Percentiles rank a stretch among this genome's conserved stretches.
These are phyloP conservation scores for Torymus auratus DNA, from an alignment of 2,888 invertebrate genomes.

Conservation along the genomic window DNA sequence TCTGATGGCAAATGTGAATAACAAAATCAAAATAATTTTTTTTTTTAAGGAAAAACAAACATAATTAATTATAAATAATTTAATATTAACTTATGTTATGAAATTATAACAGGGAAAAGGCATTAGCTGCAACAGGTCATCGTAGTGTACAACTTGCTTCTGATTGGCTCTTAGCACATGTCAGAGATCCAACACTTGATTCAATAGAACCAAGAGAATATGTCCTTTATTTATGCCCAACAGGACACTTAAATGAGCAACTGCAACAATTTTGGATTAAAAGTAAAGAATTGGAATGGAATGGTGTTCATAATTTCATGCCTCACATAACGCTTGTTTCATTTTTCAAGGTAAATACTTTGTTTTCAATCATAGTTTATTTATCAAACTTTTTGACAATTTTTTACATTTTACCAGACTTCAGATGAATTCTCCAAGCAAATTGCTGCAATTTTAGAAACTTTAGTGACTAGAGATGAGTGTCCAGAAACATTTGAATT, in stretches of 20 bases:
- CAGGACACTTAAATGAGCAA: constrained; percentile 85
- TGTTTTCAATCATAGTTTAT: not conserved
- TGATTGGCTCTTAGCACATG: constrained; percentile 93
- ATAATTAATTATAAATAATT: no score
- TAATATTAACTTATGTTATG: no score
- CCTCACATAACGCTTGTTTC: constrained; percentile 94
- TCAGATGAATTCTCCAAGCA: constrained; percentile 86
- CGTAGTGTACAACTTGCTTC: constrained; percentile 92
- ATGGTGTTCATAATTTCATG: constrained; percentile 92
- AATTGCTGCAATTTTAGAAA: constrained; percentile 84
- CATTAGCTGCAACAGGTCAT: constrained; percentile 92
- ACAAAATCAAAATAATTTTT: no score
- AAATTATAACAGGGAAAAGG: constrained; percentile 84
- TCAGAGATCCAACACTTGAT: constrained; percentile 89
- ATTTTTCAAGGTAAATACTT: constrained; percentile 86
- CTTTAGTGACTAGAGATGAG: constrained; percentile 85
- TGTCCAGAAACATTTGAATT: constrained; percentile 81
- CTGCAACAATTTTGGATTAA: constrained; percentile 88
- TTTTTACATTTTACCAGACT: constrained; percentile 78
- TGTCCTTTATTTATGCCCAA: constrained; percentile 91
- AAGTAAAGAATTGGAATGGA: constrained; percentile 88
- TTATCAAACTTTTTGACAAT: not conserved
- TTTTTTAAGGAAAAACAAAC: no score
- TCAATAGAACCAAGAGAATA: constrained; percentile 88
- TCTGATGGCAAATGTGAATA: no score